A percentile compares a stretch with the other conserved stretches of the same genome.
Conservation (phyloP, 1,140 invertebrate species). For the Geopemphigus sp. region DNA sequence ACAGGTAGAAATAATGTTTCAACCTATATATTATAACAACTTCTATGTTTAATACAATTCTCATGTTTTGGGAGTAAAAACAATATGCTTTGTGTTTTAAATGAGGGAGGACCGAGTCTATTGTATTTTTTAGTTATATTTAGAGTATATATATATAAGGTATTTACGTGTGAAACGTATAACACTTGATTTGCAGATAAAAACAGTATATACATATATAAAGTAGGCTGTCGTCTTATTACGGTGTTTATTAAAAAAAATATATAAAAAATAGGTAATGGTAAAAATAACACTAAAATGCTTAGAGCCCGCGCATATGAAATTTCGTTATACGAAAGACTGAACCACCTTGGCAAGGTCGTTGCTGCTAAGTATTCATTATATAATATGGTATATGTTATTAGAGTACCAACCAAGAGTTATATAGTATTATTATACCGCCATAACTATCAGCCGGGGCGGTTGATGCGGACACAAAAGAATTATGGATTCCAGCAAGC, state of each 20-base stretch:
- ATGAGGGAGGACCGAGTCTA: too few species aligned
- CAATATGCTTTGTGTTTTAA: too few species aligned
- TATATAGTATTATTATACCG: slow-evolving; percentile 28
- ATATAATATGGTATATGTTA: slow-evolving; percentile 22
- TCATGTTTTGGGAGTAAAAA: too few species aligned
- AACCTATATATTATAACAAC: too few species aligned
- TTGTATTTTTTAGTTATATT: neutral
- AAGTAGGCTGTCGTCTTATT: neutral
- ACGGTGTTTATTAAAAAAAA: neutral
- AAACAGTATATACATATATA: neutral
- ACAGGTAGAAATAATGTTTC: too few species aligned
- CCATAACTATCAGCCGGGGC: slow-evolving; percentile 22
- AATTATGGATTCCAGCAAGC: slow-evolving; percentile 40
- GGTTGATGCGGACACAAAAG: slow-evolving; percentile 26
- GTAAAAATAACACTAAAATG: slow-evolving; percentile 7
- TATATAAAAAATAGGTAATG: neutral
- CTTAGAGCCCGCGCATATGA: slow-evolving; percentile 4
- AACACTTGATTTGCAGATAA: neutral
- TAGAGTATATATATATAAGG: neutral
- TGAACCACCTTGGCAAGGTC: slow-evolving; percentile 46
- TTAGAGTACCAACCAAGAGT: slow-evolving; percentile 33
- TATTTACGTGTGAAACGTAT: neutral
- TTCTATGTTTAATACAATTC: too few species aligned
- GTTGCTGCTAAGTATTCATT: slow-evolving; percentile 40
- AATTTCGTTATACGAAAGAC: slow-evolving; percentile 45